Evolutionary conservation across 2,113 vertebrate species (phyloP).

Genomic region (Pandion haliaetus): DNA sequence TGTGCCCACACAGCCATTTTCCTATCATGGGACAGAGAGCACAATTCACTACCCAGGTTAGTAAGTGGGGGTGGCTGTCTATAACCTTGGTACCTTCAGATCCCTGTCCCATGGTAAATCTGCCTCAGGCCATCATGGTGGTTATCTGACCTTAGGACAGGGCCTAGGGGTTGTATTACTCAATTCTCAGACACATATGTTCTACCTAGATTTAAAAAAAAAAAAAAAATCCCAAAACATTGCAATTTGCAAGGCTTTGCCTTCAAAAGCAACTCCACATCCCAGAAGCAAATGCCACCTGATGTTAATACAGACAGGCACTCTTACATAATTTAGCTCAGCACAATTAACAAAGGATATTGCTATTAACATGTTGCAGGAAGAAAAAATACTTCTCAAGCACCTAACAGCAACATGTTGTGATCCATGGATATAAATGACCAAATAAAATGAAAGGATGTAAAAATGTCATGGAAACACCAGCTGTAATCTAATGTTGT

Average conservation of each 20-base stretch:
- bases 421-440: slow-evolving; percentile 52
- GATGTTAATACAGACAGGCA: neutral
- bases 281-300: neutral
- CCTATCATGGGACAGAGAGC: neutral
- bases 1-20: neutral
- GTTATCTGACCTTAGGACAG: neutral
- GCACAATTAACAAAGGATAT: slow-evolving; percentile 18
- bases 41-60: neutral
- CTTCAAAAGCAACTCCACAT: neutral
- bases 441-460: slow-evolving; percentile 67
- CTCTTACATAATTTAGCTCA: neutral
- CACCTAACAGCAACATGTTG: slow-evolving; percentile 12
- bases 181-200: neutral
- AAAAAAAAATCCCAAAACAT: accelerated
- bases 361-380: neutral
- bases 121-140: accelerated
- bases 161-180: neutral
- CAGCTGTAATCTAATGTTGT: slow-evolving; percentile 50
- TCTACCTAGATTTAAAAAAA: neutral
- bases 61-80: neutral
- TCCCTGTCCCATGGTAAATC: neutral
- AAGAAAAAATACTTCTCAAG: slow-evolving; percentile 14
- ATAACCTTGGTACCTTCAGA: neutral
- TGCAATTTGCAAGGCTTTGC: neutral
- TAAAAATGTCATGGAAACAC: slow-evolving; percentile 67